Percentiles rank a stretch among this genome's conserved stretches.
phyloP scores from a whole-genome alignment of 2,888 invertebrate species.

The Netelia virgata region DNA sequence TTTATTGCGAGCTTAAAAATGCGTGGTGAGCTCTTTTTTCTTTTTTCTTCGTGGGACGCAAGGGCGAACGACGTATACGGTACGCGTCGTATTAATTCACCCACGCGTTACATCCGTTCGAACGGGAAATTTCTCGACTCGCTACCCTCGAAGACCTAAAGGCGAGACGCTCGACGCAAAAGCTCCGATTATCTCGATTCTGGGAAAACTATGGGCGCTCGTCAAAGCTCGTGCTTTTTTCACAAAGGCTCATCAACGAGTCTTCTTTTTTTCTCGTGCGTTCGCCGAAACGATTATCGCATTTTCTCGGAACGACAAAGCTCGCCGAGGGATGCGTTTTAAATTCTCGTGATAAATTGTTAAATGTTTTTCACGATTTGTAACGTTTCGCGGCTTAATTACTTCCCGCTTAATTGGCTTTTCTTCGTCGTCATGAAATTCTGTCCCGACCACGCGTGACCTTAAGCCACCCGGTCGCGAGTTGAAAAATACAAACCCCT shows the following conservation, averaged over 20 bases:
- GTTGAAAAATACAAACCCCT: background rate
- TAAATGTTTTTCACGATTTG: background rate
- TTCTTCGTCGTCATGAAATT: too few species aligned
- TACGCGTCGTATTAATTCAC: conserved; percentile 37
- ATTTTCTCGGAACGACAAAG: background rate
- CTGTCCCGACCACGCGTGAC: too few species aligned
- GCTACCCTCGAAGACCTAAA: background rate
- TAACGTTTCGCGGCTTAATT: too few species aligned
- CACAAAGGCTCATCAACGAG: conserved; percentile 19
- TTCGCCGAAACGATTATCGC: conserved; percentile 11
- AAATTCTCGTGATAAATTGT: too few species aligned
- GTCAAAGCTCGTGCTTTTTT: conserved; percentile 25
- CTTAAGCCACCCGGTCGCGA: background rate
- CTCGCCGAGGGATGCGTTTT: too few species aligned
- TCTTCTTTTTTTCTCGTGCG: background rate
- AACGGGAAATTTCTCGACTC: conserved; percentile 32
- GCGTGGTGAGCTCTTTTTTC: conserved; percentile 1
- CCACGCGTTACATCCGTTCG: conserved; percentile 32
- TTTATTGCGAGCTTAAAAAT: conserved; percentile 4
- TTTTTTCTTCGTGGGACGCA: background rate
- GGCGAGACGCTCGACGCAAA: background rate
- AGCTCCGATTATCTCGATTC: conserved; percentile 13
- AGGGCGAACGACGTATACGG: conserved; percentile 7
- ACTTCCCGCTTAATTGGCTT: too few species aligned
- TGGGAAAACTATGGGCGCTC: conserved; percentile 2